Evolutionary conservation across 2,888 invertebrate species (phyloP), one percentile per base, ranked within the genome.

Genomic region (Byasa hedistus): DNA sequence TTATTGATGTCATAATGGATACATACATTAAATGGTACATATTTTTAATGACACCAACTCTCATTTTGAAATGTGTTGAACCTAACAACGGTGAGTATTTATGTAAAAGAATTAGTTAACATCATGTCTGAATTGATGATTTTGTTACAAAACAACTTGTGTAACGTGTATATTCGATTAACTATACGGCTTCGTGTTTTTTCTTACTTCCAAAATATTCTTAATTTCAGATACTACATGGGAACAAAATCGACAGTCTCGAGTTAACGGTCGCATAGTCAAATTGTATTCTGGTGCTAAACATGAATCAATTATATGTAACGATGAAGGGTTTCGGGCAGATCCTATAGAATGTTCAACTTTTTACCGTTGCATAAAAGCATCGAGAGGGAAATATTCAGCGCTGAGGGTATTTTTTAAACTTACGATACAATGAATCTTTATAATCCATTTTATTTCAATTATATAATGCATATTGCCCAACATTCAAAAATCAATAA

Each of bases 331-430:
- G 24, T 95, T 95, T 71, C 93, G 94, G 79, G 92, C 93, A 1
- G 96, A 96, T 80, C 93, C 94, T n/a, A 79, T 80, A n/a, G 93
- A 96, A 77, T 97, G 97, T 78, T 91, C 92, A 60, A 87, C 93
- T 62, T 97, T 96, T 85, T 96, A 96, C 80, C 93, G 96, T 76
- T 97, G 97, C 74, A 93, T 95, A 22, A 91, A 93, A 74, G 93
- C 93, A 77, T 92, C 93, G 67, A 87, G 87, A 67, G 89, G 90
- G 56, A 90, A 86, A 71, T 91, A 93, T 69, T 93, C 92, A 10
- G 91, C 94, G 19, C 94, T 93, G 73, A 87, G 91, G 75, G 91
- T 92, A 78, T 2, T 61, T 44, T 32, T 22, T 19, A 51, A n/a
- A n/a, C 51, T 21, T n/a, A 15, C 10, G 39, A 39, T 12, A 39